Conservation (phyloP, 1,140 invertebrate species). For the Monomorium pharaonis region DNA sequence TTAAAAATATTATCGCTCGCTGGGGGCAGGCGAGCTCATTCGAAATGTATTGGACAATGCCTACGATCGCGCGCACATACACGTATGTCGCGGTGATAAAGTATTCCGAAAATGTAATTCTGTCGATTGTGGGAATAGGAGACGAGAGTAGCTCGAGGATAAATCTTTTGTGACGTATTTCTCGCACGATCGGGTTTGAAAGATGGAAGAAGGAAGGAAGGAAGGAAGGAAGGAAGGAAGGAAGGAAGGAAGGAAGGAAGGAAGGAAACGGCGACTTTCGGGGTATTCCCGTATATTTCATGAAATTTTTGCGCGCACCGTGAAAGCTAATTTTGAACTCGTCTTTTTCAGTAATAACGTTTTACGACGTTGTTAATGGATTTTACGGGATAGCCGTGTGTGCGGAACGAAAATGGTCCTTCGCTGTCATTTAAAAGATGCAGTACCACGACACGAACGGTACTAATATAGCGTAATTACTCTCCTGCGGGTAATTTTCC, state of each 20-base stretch:
- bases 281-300: neutral
- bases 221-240: neutral
- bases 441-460: neutral
- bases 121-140: neutral
- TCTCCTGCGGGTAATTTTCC: neutral
- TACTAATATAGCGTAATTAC: conserved; percentile 6
- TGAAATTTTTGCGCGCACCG: neutral
- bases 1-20: conserved; percentile 53
- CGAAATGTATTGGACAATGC: conserved; percentile 53
- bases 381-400: neutral
- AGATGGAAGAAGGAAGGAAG: neutral
- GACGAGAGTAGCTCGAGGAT: conserved; percentile 1
- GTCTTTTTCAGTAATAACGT: neutral
- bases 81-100: conserved; percentile 17
- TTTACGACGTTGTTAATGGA: neutral
- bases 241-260: neutral
- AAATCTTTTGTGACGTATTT: conserved; percentile 24
- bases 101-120: conserved; percentile 28
- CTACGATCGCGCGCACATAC: neutral
- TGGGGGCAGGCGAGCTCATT: conserved; percentile 13
- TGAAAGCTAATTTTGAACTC: neutral
- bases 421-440: neutral
- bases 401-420: neutral
- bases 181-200: conserved; percentile 6
- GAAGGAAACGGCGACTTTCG: neutral